Conservation (phyloP, 2,797 vertebrate species). For the Chaenodraco wilsoni region DNA sequence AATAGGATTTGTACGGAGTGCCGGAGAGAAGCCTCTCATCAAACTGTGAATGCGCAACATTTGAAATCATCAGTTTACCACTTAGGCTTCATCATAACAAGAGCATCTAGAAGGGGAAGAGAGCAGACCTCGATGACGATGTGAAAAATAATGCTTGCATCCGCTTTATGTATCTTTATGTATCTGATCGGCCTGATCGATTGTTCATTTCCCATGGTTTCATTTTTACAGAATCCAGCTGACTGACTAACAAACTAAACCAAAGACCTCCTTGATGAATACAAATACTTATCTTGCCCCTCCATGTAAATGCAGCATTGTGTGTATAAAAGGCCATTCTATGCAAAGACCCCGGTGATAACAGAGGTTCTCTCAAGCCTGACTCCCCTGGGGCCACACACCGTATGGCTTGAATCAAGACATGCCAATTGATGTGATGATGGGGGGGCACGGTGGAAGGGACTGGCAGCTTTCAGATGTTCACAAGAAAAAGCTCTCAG, state of each 20-base stretch:
- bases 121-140: too few relatives aligned
- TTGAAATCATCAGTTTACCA: neutral
- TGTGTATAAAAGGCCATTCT: neutral
- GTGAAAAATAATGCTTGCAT: too few relatives aligned
- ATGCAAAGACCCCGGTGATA: constrained; percentile 37
- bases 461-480: constrained; percentile 54
- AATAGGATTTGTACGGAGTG: neutral
- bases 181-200: too few relatives aligned
- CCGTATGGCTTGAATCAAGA: constrained; percentile 52
- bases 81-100: neutral
- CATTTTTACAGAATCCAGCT: too few relatives aligned
- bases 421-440: constrained; percentile 42
- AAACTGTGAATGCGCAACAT: neutral
- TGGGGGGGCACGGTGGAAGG: constrained; percentile 1
- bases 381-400: constrained; percentile 10
- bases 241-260: too few relatives aligned
- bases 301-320: neutral
- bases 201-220: too few relatives aligned
- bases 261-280: too few relatives aligned
- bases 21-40: neutral
- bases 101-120: too few relatives aligned
- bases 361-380: constrained; percentile 4
- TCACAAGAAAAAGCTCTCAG: constrained; percentile 41
- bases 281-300: neutral
- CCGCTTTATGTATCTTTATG: too few relatives aligned